phyloP scores from a whole-genome alignment of 64 coral and sea anemone species.

The Catalaphyllia jardinei region DNA sequence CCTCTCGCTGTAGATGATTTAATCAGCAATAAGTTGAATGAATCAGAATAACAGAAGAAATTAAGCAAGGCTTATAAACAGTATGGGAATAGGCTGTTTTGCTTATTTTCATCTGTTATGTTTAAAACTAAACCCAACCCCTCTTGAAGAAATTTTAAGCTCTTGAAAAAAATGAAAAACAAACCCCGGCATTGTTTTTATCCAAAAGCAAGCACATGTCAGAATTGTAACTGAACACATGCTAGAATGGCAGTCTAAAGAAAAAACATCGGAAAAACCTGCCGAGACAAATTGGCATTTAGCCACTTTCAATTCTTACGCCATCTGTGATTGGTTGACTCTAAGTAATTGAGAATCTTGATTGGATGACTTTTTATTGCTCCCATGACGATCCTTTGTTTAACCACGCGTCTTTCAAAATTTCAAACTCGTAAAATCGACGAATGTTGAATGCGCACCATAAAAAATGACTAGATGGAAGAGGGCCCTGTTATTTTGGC shows the following conservation, averaged over 20 bases:
- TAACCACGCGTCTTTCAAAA: slow-evolving; percentile 64
- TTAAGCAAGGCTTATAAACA: no score
- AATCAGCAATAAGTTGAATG: no score
- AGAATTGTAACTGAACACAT: slow-evolving; percentile 25
- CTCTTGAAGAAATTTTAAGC: no score
- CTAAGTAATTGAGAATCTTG: not conserved
- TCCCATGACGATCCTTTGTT: slow-evolving; percentile 79
- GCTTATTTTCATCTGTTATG: no score
- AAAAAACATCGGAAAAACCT: no score
- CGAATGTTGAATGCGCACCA: not conserved
- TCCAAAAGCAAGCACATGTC: not conserved
- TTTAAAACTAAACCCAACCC: no score
- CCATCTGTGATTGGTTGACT: slow-evolving; percentile 3
- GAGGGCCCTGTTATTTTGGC: not conserved
- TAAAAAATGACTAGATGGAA: not conserved
- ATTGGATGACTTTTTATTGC: slow-evolving; percentile 46
- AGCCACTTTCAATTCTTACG: not conserved
- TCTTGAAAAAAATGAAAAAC: no score
- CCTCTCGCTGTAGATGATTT: no score
- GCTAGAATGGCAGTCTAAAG: no score
- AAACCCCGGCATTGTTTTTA: not conserved
- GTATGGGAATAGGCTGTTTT: no score
- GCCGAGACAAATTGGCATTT: not conserved
- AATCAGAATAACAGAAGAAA: no score
- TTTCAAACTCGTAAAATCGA: slow-evolving; percentile 15